Base-by-base conservation (phyloP, 2,888 invertebrate species). In the Drosophila mayaguana region DNA sequence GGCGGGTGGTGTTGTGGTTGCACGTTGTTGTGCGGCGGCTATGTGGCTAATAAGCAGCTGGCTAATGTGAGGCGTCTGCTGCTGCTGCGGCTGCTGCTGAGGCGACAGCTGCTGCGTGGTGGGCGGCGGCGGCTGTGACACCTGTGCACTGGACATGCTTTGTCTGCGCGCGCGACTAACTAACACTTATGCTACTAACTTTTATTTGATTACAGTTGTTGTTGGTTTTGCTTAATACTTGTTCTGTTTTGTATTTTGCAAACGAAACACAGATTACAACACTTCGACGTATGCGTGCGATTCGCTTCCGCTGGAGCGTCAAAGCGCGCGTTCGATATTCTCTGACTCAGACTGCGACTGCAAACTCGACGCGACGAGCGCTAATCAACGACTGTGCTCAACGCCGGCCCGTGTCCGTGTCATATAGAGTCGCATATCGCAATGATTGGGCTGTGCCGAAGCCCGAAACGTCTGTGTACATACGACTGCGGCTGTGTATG, bases 121-220 rank as follows among this genome's bases (percentile, higher is more conserved):
- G 59, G 90, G 90, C 70, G 78, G 90, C 76, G 81, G 91, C 74
- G 89, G 92, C 68, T 92, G 92, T 54, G 92, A 91, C 83, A 93
- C 92, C 90, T 92, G 93, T 70, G 88, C 93, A 91, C 92, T 92
- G 72, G 93, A 92, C 92, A 92, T 92, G 78, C 83, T 92, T 81
- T 77, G 75, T 76, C 80, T 76, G 60, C 68, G 53, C 63, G 25
- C 67, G 28, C 63, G 36, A 48, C 36, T 62, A 43, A 9, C 12
- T 32, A 50, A 50, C 42, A 18, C 40, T 62, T 51, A 16, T 43
- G 32, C 57, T 45, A 7, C 22, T 56, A 34, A 48, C 38, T 63
- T 28, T 34, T 48, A 57, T 25, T 57, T 28, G 63, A 54, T 59
- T 40, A 32, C n/a, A 32, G 20, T 32, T 61, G 34, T 40, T 63